Percentiles rank a stretch among this genome's conserved stretches.
Evolutionary conservation across 2,113 vertebrate genomes (phyloP).

Genomic region (Accipiter cooperii): DNA sequence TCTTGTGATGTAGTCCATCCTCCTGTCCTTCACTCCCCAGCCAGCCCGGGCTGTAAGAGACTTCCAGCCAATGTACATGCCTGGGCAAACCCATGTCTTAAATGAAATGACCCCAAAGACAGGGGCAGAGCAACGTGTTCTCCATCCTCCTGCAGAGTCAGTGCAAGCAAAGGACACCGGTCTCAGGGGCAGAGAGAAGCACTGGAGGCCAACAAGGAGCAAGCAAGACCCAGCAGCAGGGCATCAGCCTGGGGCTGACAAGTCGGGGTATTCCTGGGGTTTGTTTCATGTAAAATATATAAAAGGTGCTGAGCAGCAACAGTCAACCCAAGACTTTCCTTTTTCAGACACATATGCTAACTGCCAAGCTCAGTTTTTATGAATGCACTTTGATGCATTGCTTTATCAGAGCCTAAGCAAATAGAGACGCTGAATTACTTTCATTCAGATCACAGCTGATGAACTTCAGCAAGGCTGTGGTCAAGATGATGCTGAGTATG

Average conservation of each 20-base stretch:
- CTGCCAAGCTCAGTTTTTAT: not conserved
- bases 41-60: not conserved
- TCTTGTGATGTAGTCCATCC: not conserved
- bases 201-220: not conserved
- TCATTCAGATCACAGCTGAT: not conserved
- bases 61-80: not conserved
- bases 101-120: not conserved
- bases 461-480: not conserved
- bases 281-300: not conserved
- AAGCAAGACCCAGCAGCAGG: not conserved
- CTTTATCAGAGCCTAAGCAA: not conserved
- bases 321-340: not conserved
- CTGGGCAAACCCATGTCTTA: not conserved
- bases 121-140: not conserved
- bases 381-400: not conserved
- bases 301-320: not conserved
- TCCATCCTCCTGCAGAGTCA: not conserved
- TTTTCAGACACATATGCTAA: not conserved
- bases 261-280: not conserved
- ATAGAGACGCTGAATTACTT: not conserved
- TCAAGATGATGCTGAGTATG: not conserved
- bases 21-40: not conserved
- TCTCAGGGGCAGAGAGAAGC: not conserved
- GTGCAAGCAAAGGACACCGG: not conserved
- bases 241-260: not conserved